These are phyloP conservation scores for Flexamia atlantica DNA, from an alignment of 2,888 invertebrate genomes.

Conservation along the genomic window DNA sequence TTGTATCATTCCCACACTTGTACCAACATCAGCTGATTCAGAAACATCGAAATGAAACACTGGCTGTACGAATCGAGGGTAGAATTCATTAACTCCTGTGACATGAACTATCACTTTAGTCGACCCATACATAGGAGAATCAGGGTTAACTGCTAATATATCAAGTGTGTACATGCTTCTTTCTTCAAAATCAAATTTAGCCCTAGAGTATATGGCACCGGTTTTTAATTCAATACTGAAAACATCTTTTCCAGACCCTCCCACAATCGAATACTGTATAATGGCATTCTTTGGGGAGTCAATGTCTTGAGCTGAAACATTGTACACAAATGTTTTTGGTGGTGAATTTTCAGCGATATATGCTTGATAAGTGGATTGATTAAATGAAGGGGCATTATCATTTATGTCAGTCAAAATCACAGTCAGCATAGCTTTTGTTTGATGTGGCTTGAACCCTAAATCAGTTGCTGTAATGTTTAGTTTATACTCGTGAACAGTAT, in stretches of 20 bases:
- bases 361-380: slow-evolving; percentile 86
- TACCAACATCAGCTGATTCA: slow-evolving; percentile 92
- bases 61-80: slow-evolving; percentile 91
- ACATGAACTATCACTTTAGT: slow-evolving; percentile 86
- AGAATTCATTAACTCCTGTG: slow-evolving; percentile 92
- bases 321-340: slow-evolving; percentile 85
- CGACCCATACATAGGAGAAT: slow-evolving; percentile 87
- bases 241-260: slow-evolving; percentile 84
- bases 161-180: slow-evolving; percentile 85
- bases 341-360: slow-evolving; percentile 91
- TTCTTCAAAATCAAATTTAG: slow-evolving; percentile 93
- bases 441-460: slow-evolving; percentile 87
- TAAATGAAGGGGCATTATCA: slow-evolving; percentile 94
- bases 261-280: slow-evolving; percentile 89
- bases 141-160: slow-evolving; percentile 92
- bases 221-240: slow-evolving; percentile 88
- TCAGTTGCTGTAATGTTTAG: slow-evolving; percentile 93
- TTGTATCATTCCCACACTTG: slow-evolving; percentile 90
- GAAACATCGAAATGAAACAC: slow-evolving; percentile 96
- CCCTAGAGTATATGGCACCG: slow-evolving; percentile 86
- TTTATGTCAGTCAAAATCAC: slow-evolving; percentile 95
- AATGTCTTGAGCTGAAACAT: slow-evolving; percentile 87
- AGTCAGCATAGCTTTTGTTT: slow-evolving; percentile 88
- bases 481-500: slow-evolving; percentile 89
- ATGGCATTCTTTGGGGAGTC: slow-evolving; percentile 94